phyloP scores from a whole-genome alignment of 2,888 invertebrate genomes.

The Tolmerus cingulatus region DNA sequence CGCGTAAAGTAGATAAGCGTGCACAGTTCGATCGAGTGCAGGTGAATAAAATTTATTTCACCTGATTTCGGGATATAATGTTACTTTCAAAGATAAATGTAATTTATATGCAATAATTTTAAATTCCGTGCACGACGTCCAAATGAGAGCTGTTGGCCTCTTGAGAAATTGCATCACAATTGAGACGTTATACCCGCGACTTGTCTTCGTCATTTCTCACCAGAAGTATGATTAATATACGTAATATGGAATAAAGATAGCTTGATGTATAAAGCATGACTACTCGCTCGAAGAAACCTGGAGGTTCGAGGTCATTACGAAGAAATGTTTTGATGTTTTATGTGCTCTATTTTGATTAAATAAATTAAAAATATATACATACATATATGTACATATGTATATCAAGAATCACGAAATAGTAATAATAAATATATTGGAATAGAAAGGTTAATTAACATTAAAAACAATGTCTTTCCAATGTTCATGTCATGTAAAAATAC shows the following conservation, averaged over 20 bases:
- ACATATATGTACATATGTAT: too few species aligned
- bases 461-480: too few species aligned
- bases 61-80: slow-evolving; percentile 5
- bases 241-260: neutral
- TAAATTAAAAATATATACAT: too few species aligned
- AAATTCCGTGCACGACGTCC: neutral
- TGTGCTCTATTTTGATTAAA: neutral
- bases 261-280: neutral
- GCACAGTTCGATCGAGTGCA: neutral
- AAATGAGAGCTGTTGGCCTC: neutral
- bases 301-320: neutral
- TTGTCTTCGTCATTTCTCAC: neutral
- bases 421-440: too few species aligned
- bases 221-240: neutral
- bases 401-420: too few species aligned
- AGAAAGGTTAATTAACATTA: too few species aligned
- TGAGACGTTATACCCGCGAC: neutral
- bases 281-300: neutral
- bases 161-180: neutral
- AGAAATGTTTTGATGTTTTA: neutral
- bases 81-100: slow-evolving; percentile 3
- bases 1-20: neutral
- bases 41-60: slow-evolving; percentile 24
- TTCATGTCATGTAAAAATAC: too few species aligned
- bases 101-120: slow-evolving; percentile 16